Percentiles rank a stretch among this genome's conserved stretches.
phyloP scores from a whole-genome alignment of 2,797 vertebrate species.

The Falco cherrug region DNA sequence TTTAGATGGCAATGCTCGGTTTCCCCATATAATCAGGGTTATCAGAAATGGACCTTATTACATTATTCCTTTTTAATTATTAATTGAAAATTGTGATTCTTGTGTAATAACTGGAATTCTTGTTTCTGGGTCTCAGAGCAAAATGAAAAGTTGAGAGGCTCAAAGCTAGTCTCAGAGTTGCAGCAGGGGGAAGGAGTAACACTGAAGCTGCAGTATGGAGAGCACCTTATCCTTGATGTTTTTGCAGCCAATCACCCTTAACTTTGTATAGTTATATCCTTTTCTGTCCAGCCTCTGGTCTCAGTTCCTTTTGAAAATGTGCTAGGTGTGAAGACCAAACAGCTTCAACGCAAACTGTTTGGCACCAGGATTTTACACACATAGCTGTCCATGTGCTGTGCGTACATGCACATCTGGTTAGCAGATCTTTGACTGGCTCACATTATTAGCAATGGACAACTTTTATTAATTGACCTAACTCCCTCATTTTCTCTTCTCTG shows the following conservation, averaged over 20 bases:
- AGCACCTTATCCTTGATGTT: background rate
- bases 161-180: background rate
- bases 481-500: background rate
- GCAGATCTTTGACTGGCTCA: background rate
- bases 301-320: background rate
- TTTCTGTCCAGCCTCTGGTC: background rate
- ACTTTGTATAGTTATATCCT: background rate
- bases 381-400: background rate
- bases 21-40: background rate
- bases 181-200: background rate
- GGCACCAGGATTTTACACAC: background rate
- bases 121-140: background rate
- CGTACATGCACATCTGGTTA: background rate
- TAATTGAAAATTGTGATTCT: background rate
- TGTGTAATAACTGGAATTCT: rapidly evolving
- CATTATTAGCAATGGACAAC: background rate
- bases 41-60: background rate
- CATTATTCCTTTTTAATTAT: background rate
- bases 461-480: background rate
- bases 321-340: background rate
- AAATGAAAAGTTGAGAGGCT: background rate
- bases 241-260: background rate
- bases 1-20: background rate
- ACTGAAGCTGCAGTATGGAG: background rate
- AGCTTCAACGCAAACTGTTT: background rate